Evolutionary conservation across 2,888 invertebrate genomes (phyloP), one percentile per base, ranked within the genome.

Genomic region (Galeopsomyia nigrocyanea): DNA sequence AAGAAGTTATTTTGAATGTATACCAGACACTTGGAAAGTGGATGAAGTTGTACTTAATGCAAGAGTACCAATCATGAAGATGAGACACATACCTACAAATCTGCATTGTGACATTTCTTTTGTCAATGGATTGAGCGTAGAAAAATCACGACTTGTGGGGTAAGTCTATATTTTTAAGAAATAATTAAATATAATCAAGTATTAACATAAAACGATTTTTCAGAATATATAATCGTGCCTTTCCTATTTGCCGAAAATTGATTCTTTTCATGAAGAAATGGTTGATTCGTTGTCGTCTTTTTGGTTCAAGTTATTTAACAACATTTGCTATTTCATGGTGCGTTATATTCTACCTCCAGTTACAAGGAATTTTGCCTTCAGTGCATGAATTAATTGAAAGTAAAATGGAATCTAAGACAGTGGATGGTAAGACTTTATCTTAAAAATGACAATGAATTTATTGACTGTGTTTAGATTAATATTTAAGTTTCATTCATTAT

Each of bases 101-200:
- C 85, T 91, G 19, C 87, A 89, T 65, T 91, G 91, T 80, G 92
- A 92, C 83, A 84, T 92, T 74, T 90, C 90, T 0, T 90, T 90
- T 79, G 85, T 87, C 13, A 90, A 90, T 82, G 89, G 90, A 9
- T 84, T 92, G n/a, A 89, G 90, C 19, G 88, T 88, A 3, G 89
- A 90, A 78, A 92, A 91, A 79, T 90, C 91, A 69, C 83, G 79
- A 73, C 84, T 83, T 74, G 85, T 82, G 78, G 85, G 81, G 88
- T 88, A 82, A 64, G 19, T 47, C 31, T 39, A 46, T 46, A 22
- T n/a, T 51, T 3, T 49, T 17, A 56, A 19, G 16, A 60, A n/a
- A 9, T 57, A 16, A 5, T 9, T 5, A 10, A 22, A 46, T 49
- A 50, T 0, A 57, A 17, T 17, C 1, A 51, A 22, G 19, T 56